Base-by-base conservation (phyloP, 2,113 vertebrate genomes). In the Archilochus colubris region DNA sequence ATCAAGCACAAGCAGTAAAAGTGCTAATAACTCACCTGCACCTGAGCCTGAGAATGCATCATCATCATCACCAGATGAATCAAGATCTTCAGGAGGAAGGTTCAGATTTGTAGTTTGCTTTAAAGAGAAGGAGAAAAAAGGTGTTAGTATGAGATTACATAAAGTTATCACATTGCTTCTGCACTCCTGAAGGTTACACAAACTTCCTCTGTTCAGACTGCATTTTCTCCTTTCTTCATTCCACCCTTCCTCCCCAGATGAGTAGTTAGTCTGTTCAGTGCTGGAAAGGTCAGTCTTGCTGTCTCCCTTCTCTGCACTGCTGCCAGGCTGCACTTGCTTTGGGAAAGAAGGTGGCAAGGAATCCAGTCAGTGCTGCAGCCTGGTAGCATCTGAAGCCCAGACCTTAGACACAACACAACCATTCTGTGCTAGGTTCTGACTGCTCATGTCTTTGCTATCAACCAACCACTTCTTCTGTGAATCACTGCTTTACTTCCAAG, bases 41-140 rank as follows among this genome's bases (percentile, higher is more conserved):
- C 98, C 98, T 6, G 98, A 98, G 44, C 98, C 98, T 30, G 98
- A 99, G 84, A 96, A 97, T 1, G 63, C 33, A 2, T 98, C 98
- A 0, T 97, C 95, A 1, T 98, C 96, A 44, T 98, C 96, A 27
- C 97, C 98, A 27, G 98, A 99, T 72, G 97, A 97, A 36, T 98
- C 98, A 13, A 97, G 94, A 53, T 99, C 98, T 86, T 98, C 98
- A 28, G 97, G 97, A 55, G 94, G 93, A 73, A 86, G 36, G 30
- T 97, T 97, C 25, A 93, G 82, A 64, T 97, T 92, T 88, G 97
- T 91, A 30, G 68, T 81, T 96, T 98, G 96, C 97, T 98, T 95
- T 72, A 88, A 96, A 96, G 50, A 83, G 62, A 86, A 82, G 38
- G 27, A 7, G 28, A 68, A 81, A 68, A 75, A 13, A 38, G 19